phyloP scores from a whole-genome alignment of 2,113 vertebrate species.

The Verasper variegatus region DNA sequence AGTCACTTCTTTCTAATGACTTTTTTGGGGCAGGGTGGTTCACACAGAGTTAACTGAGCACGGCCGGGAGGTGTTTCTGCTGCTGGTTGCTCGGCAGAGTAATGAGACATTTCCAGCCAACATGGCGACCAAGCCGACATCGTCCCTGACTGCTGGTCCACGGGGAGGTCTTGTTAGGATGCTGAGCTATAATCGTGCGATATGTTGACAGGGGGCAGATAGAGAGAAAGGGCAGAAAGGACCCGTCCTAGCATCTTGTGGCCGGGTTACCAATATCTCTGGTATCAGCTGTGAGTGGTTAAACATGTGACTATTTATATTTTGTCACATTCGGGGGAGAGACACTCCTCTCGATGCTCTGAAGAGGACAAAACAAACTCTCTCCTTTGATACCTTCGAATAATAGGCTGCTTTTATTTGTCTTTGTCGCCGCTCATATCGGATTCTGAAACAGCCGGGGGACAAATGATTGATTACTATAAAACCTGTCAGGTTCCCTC shows the following conservation, averaged over 20 bases:
- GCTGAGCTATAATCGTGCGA: constrained; percentile 72
- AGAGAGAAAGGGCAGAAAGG: constrained; percentile 46
- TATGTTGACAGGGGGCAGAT: constrained; percentile 43
- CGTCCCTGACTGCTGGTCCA: constrained; percentile 60
- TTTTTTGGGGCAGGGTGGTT: constrained; percentile 42
- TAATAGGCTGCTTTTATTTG: constrained; percentile 27
- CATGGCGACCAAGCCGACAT: constrained; percentile 68
- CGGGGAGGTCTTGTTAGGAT: constrained; percentile 74
- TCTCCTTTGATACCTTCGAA: constrained; percentile 34
- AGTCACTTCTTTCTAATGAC: constrained; percentile 59
- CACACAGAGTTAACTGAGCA: constrained; percentile 36
- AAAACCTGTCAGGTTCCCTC: constrained; percentile 50
- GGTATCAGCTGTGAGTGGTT: not conserved
- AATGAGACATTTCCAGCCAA: constrained; percentile 73
- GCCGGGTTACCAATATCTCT: constrained; percentile 1
- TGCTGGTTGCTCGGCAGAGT: constrained; percentile 48
- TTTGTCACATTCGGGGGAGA: not conserved
- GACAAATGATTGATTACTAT: constrained; percentile 71
- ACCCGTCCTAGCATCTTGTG: constrained; percentile 8
- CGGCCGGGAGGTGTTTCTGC: constrained; percentile 26
- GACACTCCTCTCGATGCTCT: constrained; percentile 3
- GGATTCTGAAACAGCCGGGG: constrained; percentile 33
- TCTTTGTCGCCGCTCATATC: constrained; percentile 21
- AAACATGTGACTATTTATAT: constrained; percentile 21
- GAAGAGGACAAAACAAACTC: constrained; percentile 13